Conservation (phyloP, 2,113 vertebrate species). For the Macquaria ambigua region DNA sequence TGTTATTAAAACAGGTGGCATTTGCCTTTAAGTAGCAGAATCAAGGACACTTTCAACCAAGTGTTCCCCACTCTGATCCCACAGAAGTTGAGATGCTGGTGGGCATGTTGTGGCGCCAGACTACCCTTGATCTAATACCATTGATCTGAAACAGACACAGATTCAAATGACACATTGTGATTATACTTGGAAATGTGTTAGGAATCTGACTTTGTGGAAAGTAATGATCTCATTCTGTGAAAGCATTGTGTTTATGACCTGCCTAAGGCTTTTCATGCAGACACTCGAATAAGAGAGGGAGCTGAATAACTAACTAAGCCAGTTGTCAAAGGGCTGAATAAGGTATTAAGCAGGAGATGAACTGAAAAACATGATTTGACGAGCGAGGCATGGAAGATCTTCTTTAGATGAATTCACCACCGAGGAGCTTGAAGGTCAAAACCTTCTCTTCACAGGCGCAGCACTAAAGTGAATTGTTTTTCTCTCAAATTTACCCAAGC, state of each 20-base stretch:
- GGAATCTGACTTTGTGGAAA: slow-evolving; percentile 52
- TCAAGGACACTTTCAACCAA: slow-evolving; percentile 31
- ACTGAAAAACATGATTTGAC: slow-evolving; percentile 51
- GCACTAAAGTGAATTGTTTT: slow-evolving; percentile 55
- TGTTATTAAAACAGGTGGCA: slow-evolving; percentile 13
- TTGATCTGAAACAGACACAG: slow-evolving; percentile 47
- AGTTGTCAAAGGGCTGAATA: slow-evolving; percentile 56
- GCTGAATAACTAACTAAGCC: slow-evolving; percentile 54
- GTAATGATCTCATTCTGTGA: slow-evolving; percentile 62
- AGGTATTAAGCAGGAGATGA: slow-evolving; percentile 58
- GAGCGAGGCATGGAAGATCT: slow-evolving; percentile 36
- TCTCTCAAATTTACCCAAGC: slow-evolving; percentile 54
- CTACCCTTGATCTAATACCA: slow-evolving; percentile 34
- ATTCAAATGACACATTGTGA: slow-evolving; percentile 33
- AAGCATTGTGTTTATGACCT: slow-evolving; percentile 55
- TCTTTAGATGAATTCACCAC: slow-evolving; percentile 35
- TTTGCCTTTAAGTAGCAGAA: slow-evolving; percentile 40
- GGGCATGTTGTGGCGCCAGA: slow-evolving; percentile 32
- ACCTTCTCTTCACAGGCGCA: slow-evolving; percentile 17
- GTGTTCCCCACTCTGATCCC: slow-evolving; percentile 25
- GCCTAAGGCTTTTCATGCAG: slow-evolving; percentile 57
- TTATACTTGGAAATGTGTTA: slow-evolving; percentile 43
- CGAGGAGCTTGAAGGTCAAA: slow-evolving; percentile 61
- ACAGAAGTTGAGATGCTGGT: slow-evolving; percentile 35
- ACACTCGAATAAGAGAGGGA: slow-evolving; percentile 7